Evolutionary conservation across 2,888 invertebrate genomes (phyloP).

Genomic region (Gymnosoma rotundatum): DNA sequence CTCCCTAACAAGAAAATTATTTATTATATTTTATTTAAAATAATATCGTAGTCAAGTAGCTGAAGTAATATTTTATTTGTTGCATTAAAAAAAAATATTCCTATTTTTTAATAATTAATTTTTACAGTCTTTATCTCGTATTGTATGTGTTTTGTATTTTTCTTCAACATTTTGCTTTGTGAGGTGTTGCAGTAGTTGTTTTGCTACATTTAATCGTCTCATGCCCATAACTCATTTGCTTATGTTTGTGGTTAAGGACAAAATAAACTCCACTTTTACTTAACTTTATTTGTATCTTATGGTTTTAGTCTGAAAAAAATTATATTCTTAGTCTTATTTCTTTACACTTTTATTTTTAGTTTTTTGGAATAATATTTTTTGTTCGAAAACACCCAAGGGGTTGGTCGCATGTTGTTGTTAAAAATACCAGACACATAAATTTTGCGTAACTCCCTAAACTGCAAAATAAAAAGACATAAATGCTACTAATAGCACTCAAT

Average conservation of each 20-base stretch:
- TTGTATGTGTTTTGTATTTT: background rate
- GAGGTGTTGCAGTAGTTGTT: constrained; percentile 34
- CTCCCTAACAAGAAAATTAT: too few species aligned
- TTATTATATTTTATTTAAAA: too few species aligned
- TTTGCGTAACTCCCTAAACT: constrained; percentile 72
- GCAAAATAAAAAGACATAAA: constrained; percentile 69
- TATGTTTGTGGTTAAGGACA: constrained; percentile 26
- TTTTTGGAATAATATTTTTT: constrained; percentile 38
- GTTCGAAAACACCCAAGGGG: constrained; percentile 70
- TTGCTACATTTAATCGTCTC: constrained; percentile 50
- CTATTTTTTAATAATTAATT: too few species aligned
- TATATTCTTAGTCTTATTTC: constrained; percentile 44
- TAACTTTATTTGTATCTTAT: constrained; percentile 43
- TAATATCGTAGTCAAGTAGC: too few species aligned
- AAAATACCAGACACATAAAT: constrained; percentile 73
- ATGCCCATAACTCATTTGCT: constrained; percentile 24
- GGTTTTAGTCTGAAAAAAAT: constrained; percentile 26
- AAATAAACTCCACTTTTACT: constrained; percentile 18
- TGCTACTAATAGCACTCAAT: constrained; percentile 67
- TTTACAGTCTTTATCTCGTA: background rate
- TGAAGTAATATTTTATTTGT: too few species aligned
- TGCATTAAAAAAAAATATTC: too few species aligned
- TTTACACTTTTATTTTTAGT: constrained; percentile 30
- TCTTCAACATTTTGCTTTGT: constrained; percentile 9
- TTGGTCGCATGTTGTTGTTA: constrained; percentile 69